These are phyloP conservation scores for Anarsia innoxiella DNA, from an alignment of 2,888 invertebrate species.

Conservation along the genomic window DNA sequence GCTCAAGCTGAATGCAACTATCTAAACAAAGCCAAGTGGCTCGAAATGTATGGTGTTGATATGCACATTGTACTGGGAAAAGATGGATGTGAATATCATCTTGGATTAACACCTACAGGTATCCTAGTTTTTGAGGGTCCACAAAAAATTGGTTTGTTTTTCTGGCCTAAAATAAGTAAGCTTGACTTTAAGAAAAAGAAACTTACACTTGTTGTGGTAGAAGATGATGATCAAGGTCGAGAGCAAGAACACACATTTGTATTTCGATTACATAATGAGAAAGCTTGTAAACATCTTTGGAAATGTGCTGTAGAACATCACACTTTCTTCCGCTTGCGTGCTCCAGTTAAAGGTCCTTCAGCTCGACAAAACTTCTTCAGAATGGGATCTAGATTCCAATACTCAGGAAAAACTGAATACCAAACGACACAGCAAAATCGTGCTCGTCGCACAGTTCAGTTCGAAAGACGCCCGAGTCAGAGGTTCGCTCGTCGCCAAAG, in stretches of 20 bases:
- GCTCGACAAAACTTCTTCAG: constrained; percentile 97
- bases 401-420: constrained; percentile 97
- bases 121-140: constrained; percentile 97
- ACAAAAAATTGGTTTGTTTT: constrained; percentile 98
- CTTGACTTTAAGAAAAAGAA: constrained; percentile 99
- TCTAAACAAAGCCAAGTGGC: constrained; percentile 96
- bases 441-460: constrained; percentile 94
- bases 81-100: constrained; percentile 96
- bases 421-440: constrained; percentile 95
- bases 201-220: constrained; percentile 96
- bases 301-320: constrained; percentile 99
- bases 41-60: constrained; percentile 99
- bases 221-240: constrained; percentile 97
- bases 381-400: constrained; percentile 97
- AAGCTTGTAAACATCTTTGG: constrained; percentile 99
- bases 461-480: constrained; percentile 97
- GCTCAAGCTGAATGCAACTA: constrained; percentile 97
- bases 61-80: constrained; percentile 98
- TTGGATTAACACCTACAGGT: constrained; percentile 98
- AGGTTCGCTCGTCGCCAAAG: constrained; percentile 95
- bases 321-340: constrained; percentile 96
- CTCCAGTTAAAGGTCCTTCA: constrained; percentile 90
- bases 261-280: constrained; percentile 95
- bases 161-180: constrained; percentile 99
- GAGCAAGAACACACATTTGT: constrained; percentile 99